Evolutionary conservation across 2,888 invertebrate species (phyloP).

Genomic region (Ectemnius lituratus): DNA sequence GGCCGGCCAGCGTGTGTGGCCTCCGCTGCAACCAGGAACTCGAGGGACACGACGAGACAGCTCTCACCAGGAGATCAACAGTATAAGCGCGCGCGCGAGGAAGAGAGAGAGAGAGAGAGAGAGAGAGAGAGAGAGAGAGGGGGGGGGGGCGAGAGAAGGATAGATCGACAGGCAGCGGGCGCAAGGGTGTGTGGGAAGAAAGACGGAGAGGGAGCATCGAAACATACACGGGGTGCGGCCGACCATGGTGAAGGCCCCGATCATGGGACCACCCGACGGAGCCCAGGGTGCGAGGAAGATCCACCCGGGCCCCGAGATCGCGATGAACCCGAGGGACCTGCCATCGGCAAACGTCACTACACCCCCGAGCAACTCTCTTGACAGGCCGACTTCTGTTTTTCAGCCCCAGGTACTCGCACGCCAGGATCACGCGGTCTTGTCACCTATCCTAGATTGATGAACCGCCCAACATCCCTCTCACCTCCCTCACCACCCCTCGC

Average conservation of each 20-base stretch:
- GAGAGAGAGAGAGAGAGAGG: not conserved
- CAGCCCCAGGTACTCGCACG: slow-evolving; percentile 58
- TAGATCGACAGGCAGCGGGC: slow-evolving; percentile 19
- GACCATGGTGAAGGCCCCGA: slow-evolving; percentile 70
- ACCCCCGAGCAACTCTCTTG: slow-evolving; percentile 42
- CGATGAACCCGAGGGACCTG: slow-evolving; percentile 71
- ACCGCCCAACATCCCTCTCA: not conserved
- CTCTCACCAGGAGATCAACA: too few relatives aligned
- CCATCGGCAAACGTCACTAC: slow-evolving; percentile 44
- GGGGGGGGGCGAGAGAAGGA: not conserved
- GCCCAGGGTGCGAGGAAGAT: slow-evolving; percentile 56
- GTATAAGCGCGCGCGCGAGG: too few relatives aligned
- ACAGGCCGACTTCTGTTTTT: slow-evolving; percentile 49
- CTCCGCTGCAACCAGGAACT: slow-evolving; percentile 17
- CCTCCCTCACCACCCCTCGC: not conserved
- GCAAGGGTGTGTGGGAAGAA: slow-evolving; percentile 32
- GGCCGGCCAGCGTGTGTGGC: slow-evolving; percentile 52
- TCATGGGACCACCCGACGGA: slow-evolving; percentile 56
- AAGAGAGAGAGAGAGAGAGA: not conserved
- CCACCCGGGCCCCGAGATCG: slow-evolving; percentile 67
- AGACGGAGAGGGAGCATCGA: not conserved
- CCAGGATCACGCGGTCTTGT: not conserved
- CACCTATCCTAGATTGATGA: not conserved
- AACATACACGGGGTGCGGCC: slow-evolving; percentile 60
- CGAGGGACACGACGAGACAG: not conserved